Evolutionary conservation across 1,140 invertebrate genomes (phyloP).

Genomic region (Drosophila kurseongensis): DNA sequence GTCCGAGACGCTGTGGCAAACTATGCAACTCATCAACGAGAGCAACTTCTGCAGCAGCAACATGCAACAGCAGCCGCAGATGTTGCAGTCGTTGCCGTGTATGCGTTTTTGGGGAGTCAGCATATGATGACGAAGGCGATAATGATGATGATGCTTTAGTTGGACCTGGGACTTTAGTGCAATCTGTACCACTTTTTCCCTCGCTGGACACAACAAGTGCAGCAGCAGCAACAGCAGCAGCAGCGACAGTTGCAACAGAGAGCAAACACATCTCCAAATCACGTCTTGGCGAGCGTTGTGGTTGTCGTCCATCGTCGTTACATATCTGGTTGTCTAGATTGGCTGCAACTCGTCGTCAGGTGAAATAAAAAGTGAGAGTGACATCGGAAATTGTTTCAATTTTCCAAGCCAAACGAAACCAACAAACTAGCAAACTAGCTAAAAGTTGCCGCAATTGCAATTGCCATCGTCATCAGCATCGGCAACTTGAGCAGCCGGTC

Average conservation of each 20-base stretch:
- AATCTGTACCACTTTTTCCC: constrained; percentile 79
- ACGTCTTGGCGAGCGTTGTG: constrained; percentile 52
- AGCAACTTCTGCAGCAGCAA: constrained; percentile 45
- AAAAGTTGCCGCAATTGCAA: constrained; percentile 73
- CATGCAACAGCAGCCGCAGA: constrained; percentile 26
- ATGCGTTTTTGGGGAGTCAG: constrained; percentile 45
- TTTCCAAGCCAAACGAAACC: constrained; percentile 82
- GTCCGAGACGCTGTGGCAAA: constrained; percentile 22
- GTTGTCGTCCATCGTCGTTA: constrained; percentile 61
- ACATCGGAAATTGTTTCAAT: constrained; percentile 84
- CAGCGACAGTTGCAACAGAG: constrained; percentile 59
- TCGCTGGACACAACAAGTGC: constrained; percentile 76
- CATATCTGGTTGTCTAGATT: constrained; percentile 81
- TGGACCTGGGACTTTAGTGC: constrained; percentile 38
- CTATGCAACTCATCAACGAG: constrained; percentile 58
- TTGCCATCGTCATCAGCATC: constrained; percentile 50
- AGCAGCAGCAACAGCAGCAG: constrained; percentile 36
- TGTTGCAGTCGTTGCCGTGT: constrained; percentile 25
- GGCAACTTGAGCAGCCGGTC: constrained; percentile 24
- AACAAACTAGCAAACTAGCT: constrained; percentile 62
- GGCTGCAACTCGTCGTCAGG: constrained; percentile 56
- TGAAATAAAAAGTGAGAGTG: constrained; percentile 84
- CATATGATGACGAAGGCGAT: constrained; percentile 30
- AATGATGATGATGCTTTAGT: constrained; percentile 38
- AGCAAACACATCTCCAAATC: constrained; percentile 79